A percentile compares a stretch with the other conserved stretches of the same genome.
Conservation (phyloP, 2,888 invertebrate genomes). For the Epinotia bilunana region DNA sequence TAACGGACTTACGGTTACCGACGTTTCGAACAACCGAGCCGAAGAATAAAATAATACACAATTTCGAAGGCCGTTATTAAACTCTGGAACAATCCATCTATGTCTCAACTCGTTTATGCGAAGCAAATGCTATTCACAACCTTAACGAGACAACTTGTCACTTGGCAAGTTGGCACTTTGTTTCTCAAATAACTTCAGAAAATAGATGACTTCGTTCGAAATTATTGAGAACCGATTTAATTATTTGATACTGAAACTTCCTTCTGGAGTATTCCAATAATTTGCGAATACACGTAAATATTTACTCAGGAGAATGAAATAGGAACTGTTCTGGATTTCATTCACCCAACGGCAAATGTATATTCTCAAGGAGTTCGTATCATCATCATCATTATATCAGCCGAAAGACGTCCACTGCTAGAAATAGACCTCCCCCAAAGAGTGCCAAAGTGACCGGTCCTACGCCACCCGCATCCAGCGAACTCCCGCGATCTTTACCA, state of each 20-base stretch:
- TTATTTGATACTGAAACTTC: constrained; percentile 17
- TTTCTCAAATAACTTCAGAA: constrained; percentile 14
- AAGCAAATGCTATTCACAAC: constrained; percentile 31
- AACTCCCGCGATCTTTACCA: too few relatives aligned
- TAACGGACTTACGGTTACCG: too few relatives aligned
- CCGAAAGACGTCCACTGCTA: too few relatives aligned
- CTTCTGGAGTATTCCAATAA: background rate
- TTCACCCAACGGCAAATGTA: background rate
- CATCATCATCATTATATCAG: too few relatives aligned
- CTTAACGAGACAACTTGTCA: constrained; percentile 39
- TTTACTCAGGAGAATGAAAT: background rate
- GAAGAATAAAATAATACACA: background rate
- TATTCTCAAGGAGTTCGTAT: background rate
- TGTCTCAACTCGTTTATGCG: constrained; percentile 34
- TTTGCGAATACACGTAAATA: background rate
- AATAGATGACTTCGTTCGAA: constrained; percentile 20
- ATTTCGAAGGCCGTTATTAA: constrained; percentile 7
- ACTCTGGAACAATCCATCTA: constrained; percentile 17
- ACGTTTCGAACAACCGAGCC: background rate
- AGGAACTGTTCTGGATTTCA: background rate
- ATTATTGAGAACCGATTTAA: constrained; percentile 11
- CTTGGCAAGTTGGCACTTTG: constrained; percentile 25
- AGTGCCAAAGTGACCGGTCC: too few relatives aligned
- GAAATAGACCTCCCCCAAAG: too few relatives aligned
- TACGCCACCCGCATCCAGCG: too few relatives aligned